Percentiles rank a stretch among this genome's conserved stretches.
Evolutionary conservation across 2,113 vertebrate species (phyloP).

Genomic region (Catagonus wagneri): DNA sequence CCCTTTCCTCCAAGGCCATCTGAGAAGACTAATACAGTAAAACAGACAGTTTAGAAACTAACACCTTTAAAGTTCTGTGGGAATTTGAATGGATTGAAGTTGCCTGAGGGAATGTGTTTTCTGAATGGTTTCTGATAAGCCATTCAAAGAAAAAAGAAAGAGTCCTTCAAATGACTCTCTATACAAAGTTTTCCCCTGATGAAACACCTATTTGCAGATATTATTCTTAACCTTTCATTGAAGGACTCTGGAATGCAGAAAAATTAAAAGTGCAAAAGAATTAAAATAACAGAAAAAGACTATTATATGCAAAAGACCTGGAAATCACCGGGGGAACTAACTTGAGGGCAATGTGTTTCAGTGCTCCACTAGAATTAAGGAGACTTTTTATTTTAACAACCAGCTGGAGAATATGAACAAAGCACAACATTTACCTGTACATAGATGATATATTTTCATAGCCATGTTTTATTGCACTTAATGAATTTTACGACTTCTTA

Average conservation of each 20-base stretch:
- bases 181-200: slow-evolving; percentile 13
- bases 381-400: neutral
- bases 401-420: neutral
- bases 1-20: neutral
- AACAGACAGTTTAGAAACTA: slow-evolving; percentile 41
- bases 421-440: neutral
- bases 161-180: slow-evolving; percentile 72
- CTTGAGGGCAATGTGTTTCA: neutral
- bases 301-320: neutral
- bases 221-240: slow-evolving; percentile 58
- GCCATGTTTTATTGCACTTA: slow-evolving; percentile 6
- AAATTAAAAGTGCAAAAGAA: neutral
- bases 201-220: slow-evolving; percentile 43
- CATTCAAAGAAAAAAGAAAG: slow-evolving; percentile 66
- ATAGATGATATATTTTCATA: neutral
- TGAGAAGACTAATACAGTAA: neutral
- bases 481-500: slow-evolving; percentile 22
- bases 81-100: slow-evolving; percentile 69
- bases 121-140: slow-evolving; percentile 70
- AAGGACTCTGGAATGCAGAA: slow-evolving; percentile 16
- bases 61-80: slow-evolving; percentile 60
- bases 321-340: neutral
- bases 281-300: neutral
- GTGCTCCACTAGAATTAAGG: neutral
- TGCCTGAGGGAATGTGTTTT: slow-evolving; percentile 70